Base-by-base conservation (phyloP, 2,888 invertebrate species). In the Campoletis raptor region DNA sequence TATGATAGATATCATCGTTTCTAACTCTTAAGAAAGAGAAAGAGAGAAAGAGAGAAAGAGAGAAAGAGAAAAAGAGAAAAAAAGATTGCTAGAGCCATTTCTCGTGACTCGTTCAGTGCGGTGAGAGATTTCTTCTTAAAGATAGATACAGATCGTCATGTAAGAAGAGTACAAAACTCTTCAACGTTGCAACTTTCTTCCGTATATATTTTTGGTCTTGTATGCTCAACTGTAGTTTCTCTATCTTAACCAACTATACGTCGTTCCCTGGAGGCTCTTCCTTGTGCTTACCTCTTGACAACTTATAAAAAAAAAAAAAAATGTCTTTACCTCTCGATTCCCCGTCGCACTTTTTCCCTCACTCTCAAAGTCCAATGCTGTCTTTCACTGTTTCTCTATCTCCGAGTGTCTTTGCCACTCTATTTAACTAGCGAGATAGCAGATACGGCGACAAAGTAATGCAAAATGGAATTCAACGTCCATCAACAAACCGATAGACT, bases 81-180 rank as follows among this genome's bases (percentile, higher is more conserved):
- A n/a, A n/a, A n/a, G n/a, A 94, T 93, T 93, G 93, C 93, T 93
- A 92, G 92, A 92, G 93, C 92, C 93, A 94, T 93, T 94, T 93
- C 90, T 93, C 91, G 93, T 92, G 92, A 93, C 92, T 92, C 90
- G 64, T 76, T 61, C 82, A 48, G 70, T 37, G 61, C 57, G 30
- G 54, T 45, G 90, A 90, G 91, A 93, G 93, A 94, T 93, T 92
- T 92, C 91, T 90, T 92, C 93, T 94, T 92, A 92, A 92, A 94
- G 93, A 94, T 94, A 93, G 88, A 88, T 79, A 69, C 64, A 74
- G 66, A 80, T 83, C 85, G 81, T 64, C 81, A 52, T 78, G 73
- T 76, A 52, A 61, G 57, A 30, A 67, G 69, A 76, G 57, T 61
- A 82, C 76, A 76, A 82, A 82, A 82, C 82, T 82, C 74, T 24